Evolutionary conservation across 2,113 vertebrate genomes (phyloP).

Genomic region (Fulica atra): DNA sequence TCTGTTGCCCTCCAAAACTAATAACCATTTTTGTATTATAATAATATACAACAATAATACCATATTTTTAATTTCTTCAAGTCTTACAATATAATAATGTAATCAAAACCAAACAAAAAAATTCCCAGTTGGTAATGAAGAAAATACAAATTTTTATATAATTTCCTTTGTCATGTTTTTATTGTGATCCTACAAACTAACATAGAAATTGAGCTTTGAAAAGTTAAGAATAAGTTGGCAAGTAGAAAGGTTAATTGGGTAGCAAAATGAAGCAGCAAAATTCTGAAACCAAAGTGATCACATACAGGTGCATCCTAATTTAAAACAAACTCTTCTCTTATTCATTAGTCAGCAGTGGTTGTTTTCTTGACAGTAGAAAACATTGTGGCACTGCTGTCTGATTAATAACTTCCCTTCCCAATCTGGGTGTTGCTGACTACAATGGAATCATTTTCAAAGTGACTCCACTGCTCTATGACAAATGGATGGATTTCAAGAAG

Average conservation of each 20-base stretch:
- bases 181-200: not conserved
- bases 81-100: not conserved
- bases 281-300: slow-evolving; percentile 13
- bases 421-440: slow-evolving; percentile 29
- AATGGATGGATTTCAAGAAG: not conserved
- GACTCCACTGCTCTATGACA: slow-evolving; percentile 9
- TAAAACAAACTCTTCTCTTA: slow-evolving; percentile 13
- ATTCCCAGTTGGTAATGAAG: not conserved
- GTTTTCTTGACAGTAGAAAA: slow-evolving; percentile 23
- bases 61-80: not conserved
- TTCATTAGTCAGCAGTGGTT: slow-evolving; percentile 31
- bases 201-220: not conserved
- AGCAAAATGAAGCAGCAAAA: slow-evolving; percentile 7
- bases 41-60: not conserved
- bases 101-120: not conserved
- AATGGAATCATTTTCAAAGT: slow-evolving; percentile 44
- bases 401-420: slow-evolving; percentile 37
- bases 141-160: rapidly evolving
- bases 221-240: not conserved
- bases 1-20: not conserved
- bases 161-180: not conserved
- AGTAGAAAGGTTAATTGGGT: not conserved
- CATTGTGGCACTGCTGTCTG: slow-evolving; percentile 18
- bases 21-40: not conserved
- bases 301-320: slow-evolving; percentile 51